These are phyloP conservation scores for Acrocephalus arundinaceus DNA, from an alignment of 2,113 vertebrate species.

Conservation along the genomic window DNA sequence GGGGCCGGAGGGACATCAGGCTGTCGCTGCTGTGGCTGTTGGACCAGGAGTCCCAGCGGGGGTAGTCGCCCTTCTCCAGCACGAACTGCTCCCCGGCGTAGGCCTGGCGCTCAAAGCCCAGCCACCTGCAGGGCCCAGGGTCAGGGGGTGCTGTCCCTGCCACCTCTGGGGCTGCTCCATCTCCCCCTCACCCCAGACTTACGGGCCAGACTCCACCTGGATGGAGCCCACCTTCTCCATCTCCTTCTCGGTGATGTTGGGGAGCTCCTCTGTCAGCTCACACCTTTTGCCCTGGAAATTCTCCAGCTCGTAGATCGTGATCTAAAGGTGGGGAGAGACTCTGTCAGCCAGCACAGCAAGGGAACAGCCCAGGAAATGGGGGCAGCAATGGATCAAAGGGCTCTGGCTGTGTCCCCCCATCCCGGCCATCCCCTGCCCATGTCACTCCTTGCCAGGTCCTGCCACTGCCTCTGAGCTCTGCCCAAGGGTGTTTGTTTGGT, in stretches of 20 bases:
- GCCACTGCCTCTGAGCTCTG: background rate
- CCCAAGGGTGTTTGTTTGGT: background rate
- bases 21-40: conserved; percentile 86
- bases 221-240: conserved; percentile 87
- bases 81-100: conserved; percentile 88
- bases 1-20: conserved; percentile 84
- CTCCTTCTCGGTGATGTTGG: conserved; percentile 79
- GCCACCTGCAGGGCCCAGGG: conserved; percentile 73
- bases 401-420: rapidly evolving
- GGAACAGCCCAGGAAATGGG: background rate
- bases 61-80: conserved; percentile 91
- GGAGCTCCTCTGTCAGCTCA: conserved; percentile 84
- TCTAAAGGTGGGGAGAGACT: background rate
- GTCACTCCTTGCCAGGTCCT: rapidly evolving
- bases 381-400: background rate
- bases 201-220: conserved; percentile 86
- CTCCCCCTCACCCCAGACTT: conserved; percentile 39
- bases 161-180: rapidly evolving
- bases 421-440: rapidly evolving
- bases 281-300: conserved; percentile 85
- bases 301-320: conserved; percentile 79
- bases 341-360: background rate
- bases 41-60: conserved; percentile 91
- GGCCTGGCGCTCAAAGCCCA: conserved; percentile 82
- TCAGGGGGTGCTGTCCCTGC: background rate